phyloP scores from a whole-genome alignment of 1,140 invertebrate genomes.

The Aphidius ervi region DNA sequence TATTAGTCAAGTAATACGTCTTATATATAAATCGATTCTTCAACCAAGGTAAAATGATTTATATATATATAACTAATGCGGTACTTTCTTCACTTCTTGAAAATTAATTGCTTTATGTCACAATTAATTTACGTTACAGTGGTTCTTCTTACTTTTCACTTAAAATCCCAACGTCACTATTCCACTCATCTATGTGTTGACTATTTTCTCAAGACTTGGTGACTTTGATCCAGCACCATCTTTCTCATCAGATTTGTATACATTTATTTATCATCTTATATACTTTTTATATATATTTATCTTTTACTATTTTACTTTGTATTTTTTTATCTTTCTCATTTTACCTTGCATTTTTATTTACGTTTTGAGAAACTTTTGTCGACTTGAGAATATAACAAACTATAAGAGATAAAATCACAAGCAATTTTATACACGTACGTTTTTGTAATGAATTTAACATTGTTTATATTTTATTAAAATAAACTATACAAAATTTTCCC shows the following conservation, averaged over 20 bases:
- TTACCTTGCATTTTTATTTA: background rate
- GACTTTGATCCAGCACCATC: background rate
- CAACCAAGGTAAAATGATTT: no score
- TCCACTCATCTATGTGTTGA: no score
- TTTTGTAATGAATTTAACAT: background rate
- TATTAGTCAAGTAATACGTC: no score
- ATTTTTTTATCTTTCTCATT: background rate
- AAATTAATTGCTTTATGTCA: conserved; percentile 43
- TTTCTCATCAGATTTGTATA: background rate
- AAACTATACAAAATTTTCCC: no score
- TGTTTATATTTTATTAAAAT: no score
- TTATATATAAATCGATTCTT: no score
- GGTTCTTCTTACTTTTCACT: conserved; percentile 24
- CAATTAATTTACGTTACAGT: conserved; percentile 48
- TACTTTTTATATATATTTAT: background rate
- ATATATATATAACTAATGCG: background rate
- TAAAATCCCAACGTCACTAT: conserved; percentile 5
- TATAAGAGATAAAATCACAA: background rate
- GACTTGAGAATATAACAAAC: background rate
- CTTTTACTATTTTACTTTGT: no score
- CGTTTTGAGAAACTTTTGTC: background rate
- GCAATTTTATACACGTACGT: conserved; percentile 3
- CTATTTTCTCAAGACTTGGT: no score
- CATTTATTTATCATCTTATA: conserved; percentile 2
- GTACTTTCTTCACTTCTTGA: conserved; percentile 5